Base-by-base conservation (phyloP, 2,113 vertebrate genomes). In the Trochalopteron elliotii region DNA sequence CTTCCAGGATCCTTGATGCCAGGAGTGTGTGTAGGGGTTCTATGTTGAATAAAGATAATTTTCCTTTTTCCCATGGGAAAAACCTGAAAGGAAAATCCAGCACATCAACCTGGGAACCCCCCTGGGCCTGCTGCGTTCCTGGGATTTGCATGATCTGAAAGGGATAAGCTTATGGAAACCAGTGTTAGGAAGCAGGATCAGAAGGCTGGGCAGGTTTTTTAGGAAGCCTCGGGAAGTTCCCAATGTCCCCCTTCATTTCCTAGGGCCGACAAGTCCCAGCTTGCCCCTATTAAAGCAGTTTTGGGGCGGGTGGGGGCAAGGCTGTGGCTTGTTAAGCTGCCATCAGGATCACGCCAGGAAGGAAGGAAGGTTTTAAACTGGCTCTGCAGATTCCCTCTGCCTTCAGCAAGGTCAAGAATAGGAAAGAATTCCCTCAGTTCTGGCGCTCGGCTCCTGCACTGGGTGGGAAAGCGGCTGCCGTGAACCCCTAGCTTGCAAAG, bases 381-480 rank as follows among this genome's bases (percentile, higher is more conserved):
- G 25, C n/a, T 9, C 23, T 2, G 47, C 7, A 3, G 17, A 3
- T 11, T 57, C 57, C 24, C 8, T 1, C 12, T 3, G 63, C 8
- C 2, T 21, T 28, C 22, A 3, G 42, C 10, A 5, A 11, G 24
- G 9, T 0, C 11, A 3, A 5, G 21, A 8, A 4, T 11, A 8
- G 0, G 2, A 4, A 61, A 28, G 4, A 31, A 9, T n/a, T 27
- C 12, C 11, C 22, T 2, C 8, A 3, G 1, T 13, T 5, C 44
- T 5, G 20, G 0, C 0, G 7, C 52, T 44, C n/a, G 2, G 47
- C 47, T 35, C 30, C 1, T 0, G 40, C 28, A 0, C 5, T 0
- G 44, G 31, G 0, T 2, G 12, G 11, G 3, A 7, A 42, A 53
- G 5, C 11, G 11, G 55, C 27, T 2, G 21, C 14, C 0, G 6